phyloP scores from a whole-genome alignment of 2,113 vertebrate genomes.

The Equus quagga region DNA sequence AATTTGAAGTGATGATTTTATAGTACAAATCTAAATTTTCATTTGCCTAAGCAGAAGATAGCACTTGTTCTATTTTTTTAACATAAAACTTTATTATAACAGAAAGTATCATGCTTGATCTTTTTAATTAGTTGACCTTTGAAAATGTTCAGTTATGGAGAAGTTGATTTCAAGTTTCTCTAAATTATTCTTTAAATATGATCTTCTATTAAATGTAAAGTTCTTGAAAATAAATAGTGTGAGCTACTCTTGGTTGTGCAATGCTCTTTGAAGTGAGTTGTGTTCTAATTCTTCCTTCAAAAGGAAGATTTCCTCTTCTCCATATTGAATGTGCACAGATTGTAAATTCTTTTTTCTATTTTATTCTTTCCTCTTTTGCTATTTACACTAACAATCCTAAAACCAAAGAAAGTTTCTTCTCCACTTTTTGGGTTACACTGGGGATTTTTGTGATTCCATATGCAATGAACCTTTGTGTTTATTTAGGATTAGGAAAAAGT shows the following conservation, averaged over 20 bases:
- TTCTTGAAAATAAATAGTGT: not conserved
- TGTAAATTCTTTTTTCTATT: not conserved
- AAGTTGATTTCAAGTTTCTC: not conserved
- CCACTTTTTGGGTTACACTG: not conserved
- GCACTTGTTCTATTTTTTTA: not conserved
- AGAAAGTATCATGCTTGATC: not conserved
- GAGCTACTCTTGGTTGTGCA: not conserved
- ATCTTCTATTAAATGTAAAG: not conserved
- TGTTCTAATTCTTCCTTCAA: not conserved
- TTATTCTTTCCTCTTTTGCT: not conserved
- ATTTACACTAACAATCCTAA: not conserved
- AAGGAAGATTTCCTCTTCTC: not conserved
- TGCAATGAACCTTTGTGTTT: not conserved
- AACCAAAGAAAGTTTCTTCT: not conserved
- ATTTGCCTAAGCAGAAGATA: not conserved
- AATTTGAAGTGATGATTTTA: not conserved
- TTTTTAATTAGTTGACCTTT: slow-evolving; percentile 6
- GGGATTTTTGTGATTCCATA: not conserved
- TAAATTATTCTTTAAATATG: not conserved
- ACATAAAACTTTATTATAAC: not conserved
- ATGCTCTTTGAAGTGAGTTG: not conserved
- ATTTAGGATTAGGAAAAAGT: not conserved
- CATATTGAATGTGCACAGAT: not conserved
- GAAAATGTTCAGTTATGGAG: not conserved
- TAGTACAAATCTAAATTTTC: not conserved